phyloP scores from a whole-genome alignment of 1,140 invertebrate species.

The Halictus rubicundus region DNA sequence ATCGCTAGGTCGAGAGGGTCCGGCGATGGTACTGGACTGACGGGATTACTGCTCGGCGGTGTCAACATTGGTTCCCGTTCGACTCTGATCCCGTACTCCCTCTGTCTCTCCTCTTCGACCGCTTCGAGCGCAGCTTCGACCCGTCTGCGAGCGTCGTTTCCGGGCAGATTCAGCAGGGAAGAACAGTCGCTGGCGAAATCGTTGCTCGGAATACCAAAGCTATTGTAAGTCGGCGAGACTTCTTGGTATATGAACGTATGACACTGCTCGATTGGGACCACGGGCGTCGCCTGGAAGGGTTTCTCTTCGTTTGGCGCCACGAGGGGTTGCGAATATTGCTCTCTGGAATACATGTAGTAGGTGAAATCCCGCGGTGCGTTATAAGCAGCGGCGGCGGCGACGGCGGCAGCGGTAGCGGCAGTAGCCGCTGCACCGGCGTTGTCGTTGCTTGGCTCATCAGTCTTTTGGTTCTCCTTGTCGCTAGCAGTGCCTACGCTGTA shows the following conservation, averaged over 20 bases:
- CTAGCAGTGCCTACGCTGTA: constrained; percentile 47
- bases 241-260: constrained; percentile 71
- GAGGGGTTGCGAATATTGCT: constrained; percentile 55
- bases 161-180: constrained; percentile 75
- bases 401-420: not conserved
- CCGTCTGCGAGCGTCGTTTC: constrained; percentile 85
- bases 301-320: constrained; percentile 64
- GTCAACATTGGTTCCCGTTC: constrained; percentile 81
- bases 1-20: constrained; percentile 82
- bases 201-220: constrained; percentile 65
- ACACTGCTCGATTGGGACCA: constrained; percentile 33
- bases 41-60: constrained; percentile 84
- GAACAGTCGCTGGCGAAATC: constrained; percentile 67
- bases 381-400: constrained; percentile 16
- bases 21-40: constrained; percentile 82
- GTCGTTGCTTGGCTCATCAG: constrained; percentile 63
- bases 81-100: constrained; percentile 56
- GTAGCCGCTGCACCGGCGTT: no score
- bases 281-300: constrained; percentile 52
- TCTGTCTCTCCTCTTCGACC: constrained; percentile 78
- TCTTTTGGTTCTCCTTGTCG: constrained; percentile 76
- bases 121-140: constrained; percentile 86
- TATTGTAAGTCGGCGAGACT: constrained; percentile 51
- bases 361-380: constrained; percentile 62
- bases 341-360: constrained; percentile 71